Percentiles rank a stretch among this genome's conserved stretches.
phyloP scores from a whole-genome alignment of 2,888 invertebrate genomes.

The Adineta ricciae region DNA sequence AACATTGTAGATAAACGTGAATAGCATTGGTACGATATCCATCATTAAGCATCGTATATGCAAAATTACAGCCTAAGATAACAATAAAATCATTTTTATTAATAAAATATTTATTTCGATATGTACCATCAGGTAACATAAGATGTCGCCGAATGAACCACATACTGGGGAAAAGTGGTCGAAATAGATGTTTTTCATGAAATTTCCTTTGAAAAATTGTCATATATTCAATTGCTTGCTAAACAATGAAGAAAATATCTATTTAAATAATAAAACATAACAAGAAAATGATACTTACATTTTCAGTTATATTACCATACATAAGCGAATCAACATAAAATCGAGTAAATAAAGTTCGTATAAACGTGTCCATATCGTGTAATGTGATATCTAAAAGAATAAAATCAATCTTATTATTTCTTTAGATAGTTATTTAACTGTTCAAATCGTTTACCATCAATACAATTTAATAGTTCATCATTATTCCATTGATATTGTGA shows the following conservation, averaged over 20 bases:
- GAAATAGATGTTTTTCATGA: neutral
- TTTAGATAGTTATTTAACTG: too few species aligned
- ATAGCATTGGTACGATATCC: conserved; percentile 81
- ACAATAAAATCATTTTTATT: too few species aligned
- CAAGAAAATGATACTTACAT: conserved; percentile 50
- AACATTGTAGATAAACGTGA: conserved; percentile 75
- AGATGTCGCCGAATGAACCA: neutral
- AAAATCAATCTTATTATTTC: too few species aligned
- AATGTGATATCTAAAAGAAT: conserved; percentile 71
- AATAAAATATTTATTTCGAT: too few species aligned
- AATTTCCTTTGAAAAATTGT: neutral
- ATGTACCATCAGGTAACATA: neutral
- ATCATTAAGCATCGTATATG: conserved; percentile 66
- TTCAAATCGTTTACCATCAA: conserved; percentile 1
- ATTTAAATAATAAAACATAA: neutral
- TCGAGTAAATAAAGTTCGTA: conserved; percentile 67
- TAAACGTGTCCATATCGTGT: conserved; percentile 68
- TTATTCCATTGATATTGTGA: neutral
- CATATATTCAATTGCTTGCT: neutral
- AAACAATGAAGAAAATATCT: too few species aligned
- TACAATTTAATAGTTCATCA: neutral
- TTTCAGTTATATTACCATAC: conserved; percentile 72
- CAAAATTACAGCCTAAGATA: conserved; percentile 47
- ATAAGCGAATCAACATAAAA: conserved; percentile 78
- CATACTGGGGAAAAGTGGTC: neutral